These are phyloP conservation scores for Pluvianellus socialis DNA, from an alignment of 2,113 vertebrate genomes.

Conservation along the genomic window DNA sequence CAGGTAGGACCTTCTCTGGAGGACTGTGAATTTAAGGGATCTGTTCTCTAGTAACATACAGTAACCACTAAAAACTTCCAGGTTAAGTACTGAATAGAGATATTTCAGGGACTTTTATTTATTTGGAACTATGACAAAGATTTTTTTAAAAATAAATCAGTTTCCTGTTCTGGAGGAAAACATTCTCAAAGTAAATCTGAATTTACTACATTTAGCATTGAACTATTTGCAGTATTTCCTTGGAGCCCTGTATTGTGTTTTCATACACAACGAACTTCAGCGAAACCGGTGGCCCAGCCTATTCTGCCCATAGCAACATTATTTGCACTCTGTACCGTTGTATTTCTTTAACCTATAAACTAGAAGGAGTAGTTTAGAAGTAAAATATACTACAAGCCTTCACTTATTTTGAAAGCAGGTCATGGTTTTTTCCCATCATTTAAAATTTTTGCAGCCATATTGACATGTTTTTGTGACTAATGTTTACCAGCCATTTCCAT, in stretches of 20 bases:
- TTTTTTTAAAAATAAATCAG: not conserved
- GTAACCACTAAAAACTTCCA: not conserved
- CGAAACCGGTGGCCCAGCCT: not conserved
- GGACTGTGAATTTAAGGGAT: not conserved
- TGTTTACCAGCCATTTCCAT: slow-evolving; percentile 58
- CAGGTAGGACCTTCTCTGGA: not conserved
- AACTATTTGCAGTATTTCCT: not conserved
- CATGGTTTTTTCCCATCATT: slow-evolving; percentile 39
- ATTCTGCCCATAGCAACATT: not conserved
- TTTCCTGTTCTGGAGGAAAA: not conserved
- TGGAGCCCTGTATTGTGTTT: not conserved
- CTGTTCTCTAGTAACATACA: not conserved
- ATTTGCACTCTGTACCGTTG: not conserved
- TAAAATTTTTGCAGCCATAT: slow-evolving; percentile 44
- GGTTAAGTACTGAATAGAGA: not conserved
- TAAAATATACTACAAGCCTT: slow-evolving; percentile 42
- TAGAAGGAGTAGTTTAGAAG: slow-evolving; percentile 33
- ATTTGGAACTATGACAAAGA: not conserved
- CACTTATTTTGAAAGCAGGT: slow-evolving; percentile 5
- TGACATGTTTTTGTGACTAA: slow-evolving; percentile 61
- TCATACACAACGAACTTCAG: not conserved
- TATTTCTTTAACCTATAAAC: slow-evolving; percentile 29
- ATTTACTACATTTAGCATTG: not conserved
- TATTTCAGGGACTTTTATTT: not conserved
- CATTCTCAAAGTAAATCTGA: not conserved